A percentile compares a stretch with the other conserved stretches of the same genome.
Conservation (phyloP, 2,113 vertebrate genomes). For the Setophaga coronata region DNA sequence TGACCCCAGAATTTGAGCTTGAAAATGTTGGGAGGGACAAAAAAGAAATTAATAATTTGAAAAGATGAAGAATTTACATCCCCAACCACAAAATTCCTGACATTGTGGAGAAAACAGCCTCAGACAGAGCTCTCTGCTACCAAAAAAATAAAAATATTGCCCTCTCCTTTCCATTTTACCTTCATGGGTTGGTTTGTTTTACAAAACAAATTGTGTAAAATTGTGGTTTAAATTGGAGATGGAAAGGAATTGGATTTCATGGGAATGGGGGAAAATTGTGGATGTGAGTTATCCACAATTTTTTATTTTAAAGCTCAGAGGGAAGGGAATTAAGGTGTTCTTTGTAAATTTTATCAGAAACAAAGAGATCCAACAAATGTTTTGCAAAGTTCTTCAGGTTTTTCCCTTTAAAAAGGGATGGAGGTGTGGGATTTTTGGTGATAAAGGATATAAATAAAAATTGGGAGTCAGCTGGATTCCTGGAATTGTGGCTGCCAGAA, state of each 20-base stretch:
- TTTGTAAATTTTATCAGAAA: not conserved
- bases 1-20: not conserved
- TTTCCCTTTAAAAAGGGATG: not conserved
- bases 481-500: not conserved
- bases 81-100: not conserved
- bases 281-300: not conserved
- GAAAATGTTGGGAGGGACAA: not conserved
- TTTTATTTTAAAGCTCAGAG: not conserved
- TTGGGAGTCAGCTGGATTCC: fast-evolving
- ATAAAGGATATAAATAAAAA: not conserved
- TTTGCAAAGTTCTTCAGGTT: not conserved
- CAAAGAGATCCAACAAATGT: not conserved
- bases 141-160: not conserved
- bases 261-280: not conserved
- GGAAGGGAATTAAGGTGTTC: not conserved
- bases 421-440: not conserved
- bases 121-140: not conserved
- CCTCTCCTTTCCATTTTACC: not conserved
- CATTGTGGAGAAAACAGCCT: fast-evolving
- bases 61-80: not conserved
- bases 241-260: not conserved
- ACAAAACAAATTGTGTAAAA: not conserved
- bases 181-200: not conserved
- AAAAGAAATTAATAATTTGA: not conserved
- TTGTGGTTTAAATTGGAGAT: not conserved